phyloP scores from a whole-genome alignment of 2,797 vertebrate species.

The Chlorospingus semifuscus region DNA sequence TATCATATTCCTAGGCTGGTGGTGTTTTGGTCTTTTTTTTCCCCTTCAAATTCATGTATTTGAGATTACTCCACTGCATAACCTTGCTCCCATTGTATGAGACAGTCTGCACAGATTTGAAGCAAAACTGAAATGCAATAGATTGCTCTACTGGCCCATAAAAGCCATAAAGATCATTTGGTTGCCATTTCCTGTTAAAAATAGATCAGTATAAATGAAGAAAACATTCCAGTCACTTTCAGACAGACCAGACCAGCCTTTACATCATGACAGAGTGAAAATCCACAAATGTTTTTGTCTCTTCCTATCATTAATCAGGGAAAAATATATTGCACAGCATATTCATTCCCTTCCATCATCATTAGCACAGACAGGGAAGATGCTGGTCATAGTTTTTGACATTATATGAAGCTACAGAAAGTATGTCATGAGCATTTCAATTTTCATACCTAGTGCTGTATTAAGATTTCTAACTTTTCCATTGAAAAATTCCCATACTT shows the following conservation, averaged over 20 bases:
- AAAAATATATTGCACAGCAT: not conserved
- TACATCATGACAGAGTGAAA: not conserved
- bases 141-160: not conserved
- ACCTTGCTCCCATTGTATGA: not conserved
- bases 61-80: not conserved
- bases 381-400: not conserved
- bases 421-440: not conserved
- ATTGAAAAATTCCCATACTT: not conserved
- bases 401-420: not conserved
- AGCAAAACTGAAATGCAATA: not conserved
- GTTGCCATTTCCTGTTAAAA: not conserved
- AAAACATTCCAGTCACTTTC: not conserved
- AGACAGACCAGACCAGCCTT: not conserved
- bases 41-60: not conserved
- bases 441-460: not conserved
- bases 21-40: fast-evolving
- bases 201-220: not conserved
- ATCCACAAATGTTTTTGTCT: not conserved
- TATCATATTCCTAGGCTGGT: not conserved
- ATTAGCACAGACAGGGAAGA: not conserved
- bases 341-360: not conserved
- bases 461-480: not conserved
- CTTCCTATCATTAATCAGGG: not conserved
- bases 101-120: not conserved
- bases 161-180: not conserved